Evolutionary conservation across 2,888 invertebrate genomes (phyloP), one percentile per base, ranked within the genome.

Genomic region (Harpalus rufipes): DNA sequence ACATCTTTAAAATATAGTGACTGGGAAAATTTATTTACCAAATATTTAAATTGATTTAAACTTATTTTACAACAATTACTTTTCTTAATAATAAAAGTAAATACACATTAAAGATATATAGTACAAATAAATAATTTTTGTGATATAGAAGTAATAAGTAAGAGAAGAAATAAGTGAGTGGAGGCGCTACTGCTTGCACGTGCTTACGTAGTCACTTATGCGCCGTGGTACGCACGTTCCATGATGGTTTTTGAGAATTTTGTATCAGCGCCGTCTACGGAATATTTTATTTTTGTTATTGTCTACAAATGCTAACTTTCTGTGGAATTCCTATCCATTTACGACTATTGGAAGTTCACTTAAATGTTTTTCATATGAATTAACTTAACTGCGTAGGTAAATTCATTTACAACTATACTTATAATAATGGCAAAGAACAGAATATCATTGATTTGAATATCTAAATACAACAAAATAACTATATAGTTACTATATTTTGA

Each of bases 261-360:
- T 74, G 44, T 74, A 74, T 44, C 72, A 74, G 18, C 41, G 68
- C 41, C 41, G 68, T 44, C 18, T 74, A 41, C 41, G 21, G 41
- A 74, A 74, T 74, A 44, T 18, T 14, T 44, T 44, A 74, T 44
- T 74, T 74, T 74, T 74, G 72, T 74, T 74, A 74, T 74, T 74
- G 72, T 74, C 44, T 44, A 74, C 41, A 21, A 74, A 44, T 74
- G 18, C 44, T 14, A 41, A 74, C 44, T 74, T 41, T 74, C 41
- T 44, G 44, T 44, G 72, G 21, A 63, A 63, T 63, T 21, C 63
- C 63, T 63, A 63, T 63, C 63, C 63, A 21, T 25, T 63, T 63
- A 63, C 63, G 63, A 32, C 32, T 39, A 51, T 51, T 8, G 5
- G 12, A 51, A 51, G 10, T 51, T 51, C 44, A 51, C 44, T 51